Evolutionary conservation across 2,113 vertebrate genomes (phyloP).

Genomic region (Ranitomeya imitator): DNA sequence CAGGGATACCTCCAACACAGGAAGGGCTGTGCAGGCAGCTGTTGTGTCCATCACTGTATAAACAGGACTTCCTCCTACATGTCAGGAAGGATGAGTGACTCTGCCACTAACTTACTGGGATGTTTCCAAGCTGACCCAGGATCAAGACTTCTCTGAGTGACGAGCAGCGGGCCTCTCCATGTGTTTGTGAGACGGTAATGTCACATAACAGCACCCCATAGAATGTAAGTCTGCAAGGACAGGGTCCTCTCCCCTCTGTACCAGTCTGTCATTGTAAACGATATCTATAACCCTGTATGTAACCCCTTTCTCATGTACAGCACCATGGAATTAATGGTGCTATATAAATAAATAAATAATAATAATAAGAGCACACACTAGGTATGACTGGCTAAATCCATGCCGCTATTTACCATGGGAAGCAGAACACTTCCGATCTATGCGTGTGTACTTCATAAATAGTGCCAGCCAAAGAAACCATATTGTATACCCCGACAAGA

Average conservation of each 20-base stretch:
- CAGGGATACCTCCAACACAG: conserved; percentile 56
- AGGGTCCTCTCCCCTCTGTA: too few relatives aligned
- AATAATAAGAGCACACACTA: not conserved
- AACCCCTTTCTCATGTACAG: too few relatives aligned
- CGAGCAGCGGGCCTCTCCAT: not conserved
- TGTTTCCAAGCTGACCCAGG: conserved; percentile 44
- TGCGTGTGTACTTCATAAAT: not conserved
- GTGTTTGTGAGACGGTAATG: not conserved
- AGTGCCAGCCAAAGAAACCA: not conserved
- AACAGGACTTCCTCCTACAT: conserved; percentile 57
- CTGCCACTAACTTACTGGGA: conserved; percentile 32
- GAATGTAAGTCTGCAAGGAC: too few relatives aligned
- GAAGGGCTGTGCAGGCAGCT: conserved; percentile 58
- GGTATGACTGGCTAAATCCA: not conserved
- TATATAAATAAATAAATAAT: too few relatives aligned
- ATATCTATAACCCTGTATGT: too few relatives aligned
- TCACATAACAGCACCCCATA: not conserved
- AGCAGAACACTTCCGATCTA: not conserved
- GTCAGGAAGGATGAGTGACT: conserved; percentile 57
- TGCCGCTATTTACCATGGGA: not conserved
- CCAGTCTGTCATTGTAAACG: too few relatives aligned
- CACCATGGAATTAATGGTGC: too few relatives aligned
- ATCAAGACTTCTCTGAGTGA: conserved; percentile 43
- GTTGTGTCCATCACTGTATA: conserved; percentile 55
- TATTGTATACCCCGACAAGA: not conserved